Conservation (phyloP, 2,888 invertebrate species). For the Trilocha varians region DNA sequence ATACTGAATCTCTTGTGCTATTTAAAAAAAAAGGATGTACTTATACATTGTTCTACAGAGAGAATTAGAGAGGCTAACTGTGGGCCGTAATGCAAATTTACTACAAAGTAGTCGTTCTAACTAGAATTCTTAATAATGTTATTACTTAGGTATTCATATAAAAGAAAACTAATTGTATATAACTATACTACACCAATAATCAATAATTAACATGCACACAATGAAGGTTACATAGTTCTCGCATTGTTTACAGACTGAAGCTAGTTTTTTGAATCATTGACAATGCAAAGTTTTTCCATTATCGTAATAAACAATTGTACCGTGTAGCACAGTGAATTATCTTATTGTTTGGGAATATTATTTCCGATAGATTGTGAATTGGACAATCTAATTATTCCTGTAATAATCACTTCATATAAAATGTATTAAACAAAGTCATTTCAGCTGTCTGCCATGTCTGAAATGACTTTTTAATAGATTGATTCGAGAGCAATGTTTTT, state of each 20-base stretch:
- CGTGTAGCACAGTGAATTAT: conserved; percentile 6
- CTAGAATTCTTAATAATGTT: neutral
- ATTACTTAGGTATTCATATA: neutral
- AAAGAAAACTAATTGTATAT: neutral
- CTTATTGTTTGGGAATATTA: conserved; percentile 5
- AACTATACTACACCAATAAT: neutral
- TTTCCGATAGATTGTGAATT: conserved; percentile 1
- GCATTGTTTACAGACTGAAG: conserved; percentile 17
- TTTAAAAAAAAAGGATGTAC: too few relatives aligned
- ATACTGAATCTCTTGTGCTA: too few relatives aligned
- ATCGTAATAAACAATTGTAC: conserved; percentile 13
- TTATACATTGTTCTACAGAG: too few relatives aligned
- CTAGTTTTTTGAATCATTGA: conserved; percentile 13
- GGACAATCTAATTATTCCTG: too few relatives aligned
- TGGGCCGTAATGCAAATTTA: too few relatives aligned
- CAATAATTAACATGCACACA: conserved; percentile 9
- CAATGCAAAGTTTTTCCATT: conserved; percentile 21
- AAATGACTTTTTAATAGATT: too few relatives aligned
- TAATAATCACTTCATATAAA: too few relatives aligned
- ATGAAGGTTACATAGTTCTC: conserved; percentile 22
- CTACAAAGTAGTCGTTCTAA: too few relatives aligned
- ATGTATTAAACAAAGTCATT: too few relatives aligned
- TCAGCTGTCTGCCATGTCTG: too few relatives aligned
- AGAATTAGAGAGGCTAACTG: too few relatives aligned
- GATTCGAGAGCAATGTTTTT: too few relatives aligned